Percentiles rank a stretch among this genome's conserved stretches.
These are phyloP conservation scores for Apamea sordens DNA, from an alignment of 2,888 invertebrate genomes.

Conservation along the genomic window DNA sequence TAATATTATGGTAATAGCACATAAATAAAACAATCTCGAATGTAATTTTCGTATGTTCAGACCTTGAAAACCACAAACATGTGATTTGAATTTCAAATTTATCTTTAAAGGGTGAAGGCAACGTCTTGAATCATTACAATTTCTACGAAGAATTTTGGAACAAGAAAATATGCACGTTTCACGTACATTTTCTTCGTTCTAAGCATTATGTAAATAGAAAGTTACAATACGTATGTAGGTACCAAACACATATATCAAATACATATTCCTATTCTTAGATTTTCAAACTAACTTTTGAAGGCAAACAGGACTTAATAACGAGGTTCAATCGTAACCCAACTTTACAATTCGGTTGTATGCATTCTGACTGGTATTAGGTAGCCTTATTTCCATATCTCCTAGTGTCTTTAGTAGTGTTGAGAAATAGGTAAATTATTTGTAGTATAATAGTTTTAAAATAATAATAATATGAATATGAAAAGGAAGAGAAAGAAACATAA, in stretches of 20 bases:
- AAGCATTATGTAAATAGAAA: neutral
- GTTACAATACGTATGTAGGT: neutral
- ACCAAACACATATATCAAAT: neutral
- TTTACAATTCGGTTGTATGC: neutral
- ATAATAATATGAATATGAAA: neutral
- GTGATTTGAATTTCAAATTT: slow-evolving; percentile 57
- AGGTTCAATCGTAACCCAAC: neutral
- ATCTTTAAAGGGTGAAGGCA: slow-evolving; percentile 34
- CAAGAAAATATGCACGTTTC: slow-evolving; percentile 20
- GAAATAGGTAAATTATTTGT: neutral
- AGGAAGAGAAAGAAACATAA: neutral
- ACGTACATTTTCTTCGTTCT: neutral
- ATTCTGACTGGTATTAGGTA: neutral
- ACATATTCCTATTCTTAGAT: neutral
- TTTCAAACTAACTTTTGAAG: neutral
- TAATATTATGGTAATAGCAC: slow-evolving; percentile 30
- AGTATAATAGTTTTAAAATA: neutral
- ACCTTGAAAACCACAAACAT: slow-evolving; percentile 55
- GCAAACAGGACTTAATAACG: neutral
- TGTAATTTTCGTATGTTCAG: slow-evolving; percentile 34
- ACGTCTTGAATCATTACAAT: slow-evolving; percentile 44
- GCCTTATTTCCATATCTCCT: neutral
- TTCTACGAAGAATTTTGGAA: slow-evolving; percentile 21
- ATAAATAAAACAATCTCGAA: slow-evolving; percentile 46
- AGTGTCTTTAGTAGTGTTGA: no score